These are phyloP conservation scores for Pyrgilauda ruficollis DNA, from an alignment of 2,113 vertebrate species.

Conservation along the genomic window DNA sequence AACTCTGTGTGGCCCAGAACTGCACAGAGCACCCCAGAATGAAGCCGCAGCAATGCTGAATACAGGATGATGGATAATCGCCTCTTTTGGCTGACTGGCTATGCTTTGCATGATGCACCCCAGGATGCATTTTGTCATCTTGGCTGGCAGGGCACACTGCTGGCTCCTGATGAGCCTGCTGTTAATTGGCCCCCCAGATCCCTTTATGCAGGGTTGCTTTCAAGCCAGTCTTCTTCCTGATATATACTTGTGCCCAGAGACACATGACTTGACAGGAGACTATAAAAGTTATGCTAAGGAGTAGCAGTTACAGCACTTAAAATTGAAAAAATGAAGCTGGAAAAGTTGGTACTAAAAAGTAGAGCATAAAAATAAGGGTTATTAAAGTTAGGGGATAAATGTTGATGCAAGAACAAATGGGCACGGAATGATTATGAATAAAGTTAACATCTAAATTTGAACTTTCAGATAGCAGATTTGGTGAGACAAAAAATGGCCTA, in stretches of 20 bases:
- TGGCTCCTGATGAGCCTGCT: neutral
- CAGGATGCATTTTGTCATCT: neutral
- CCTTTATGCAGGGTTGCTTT: neutral
- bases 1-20: neutral
- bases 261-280: neutral
- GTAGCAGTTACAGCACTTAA: neutral
- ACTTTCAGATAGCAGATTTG: neutral
- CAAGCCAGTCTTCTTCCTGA: neutral
- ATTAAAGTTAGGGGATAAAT: neutral
- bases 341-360: neutral
- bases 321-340: neutral
- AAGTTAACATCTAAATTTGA: neutral
- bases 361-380: neutral
- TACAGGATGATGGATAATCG: neutral
- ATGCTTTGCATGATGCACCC: neutral
- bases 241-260: neutral
- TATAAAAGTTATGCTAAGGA: neutral
- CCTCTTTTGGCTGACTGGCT: neutral
- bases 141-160: neutral
- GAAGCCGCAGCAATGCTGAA: neutral
- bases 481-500: neutral
- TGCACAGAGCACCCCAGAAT: neutral
- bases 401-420: neutral
- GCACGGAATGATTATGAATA: neutral
- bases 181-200: rapidly evolving